Base-by-base conservation (phyloP, 2,888 invertebrate genomes). In the Archips crataeganus region DNA sequence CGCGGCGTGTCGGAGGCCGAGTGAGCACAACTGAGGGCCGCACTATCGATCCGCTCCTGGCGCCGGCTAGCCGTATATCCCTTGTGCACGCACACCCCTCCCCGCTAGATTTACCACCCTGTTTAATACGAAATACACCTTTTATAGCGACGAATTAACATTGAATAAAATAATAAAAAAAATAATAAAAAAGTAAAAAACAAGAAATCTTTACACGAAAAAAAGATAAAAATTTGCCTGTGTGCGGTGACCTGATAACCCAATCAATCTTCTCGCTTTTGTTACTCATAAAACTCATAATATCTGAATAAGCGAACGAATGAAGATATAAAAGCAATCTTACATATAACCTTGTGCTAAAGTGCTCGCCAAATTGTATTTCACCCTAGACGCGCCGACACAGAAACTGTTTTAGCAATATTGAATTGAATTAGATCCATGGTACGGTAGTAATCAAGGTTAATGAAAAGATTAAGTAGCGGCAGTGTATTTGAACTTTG, bases 1-100 rank as follows among this genome's bases (percentile, higher is more conserved):
- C 79, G 78, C 77, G 89, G 86, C 87, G 84, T 83, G 87, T 84
- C 85, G 81, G 82, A 84, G 79, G 81, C 79, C 90, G 82, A 89
- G 86, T 89, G 89, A 89, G 87, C 88, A 83, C 82, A 84, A 82
- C 87, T 84, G 82, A 83, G 85, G 83, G 84, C 84, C 84, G 87
- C 84, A 84, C 85, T 93, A 94, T 93, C 91, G 94, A 94, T 93
- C 92, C 77, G 81, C 85, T 88, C 90, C 92, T 85, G 94, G 94
- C 94, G 94, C 93, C 94, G 91, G 84, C 91, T 89, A 85, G 90
- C 92, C 93, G 93, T 90, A 92, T 90, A 90, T 91, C 90, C 94
- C 93, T 89, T 85, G 86, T 90, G 89, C 93, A 92, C 91, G 92
- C 91, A 90, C 87, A 82, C 92, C 90, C 90, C 90, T 84, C 90